Base-by-base conservation (phyloP, 2,888 invertebrate species). In the Torymus tubicola region DNA sequence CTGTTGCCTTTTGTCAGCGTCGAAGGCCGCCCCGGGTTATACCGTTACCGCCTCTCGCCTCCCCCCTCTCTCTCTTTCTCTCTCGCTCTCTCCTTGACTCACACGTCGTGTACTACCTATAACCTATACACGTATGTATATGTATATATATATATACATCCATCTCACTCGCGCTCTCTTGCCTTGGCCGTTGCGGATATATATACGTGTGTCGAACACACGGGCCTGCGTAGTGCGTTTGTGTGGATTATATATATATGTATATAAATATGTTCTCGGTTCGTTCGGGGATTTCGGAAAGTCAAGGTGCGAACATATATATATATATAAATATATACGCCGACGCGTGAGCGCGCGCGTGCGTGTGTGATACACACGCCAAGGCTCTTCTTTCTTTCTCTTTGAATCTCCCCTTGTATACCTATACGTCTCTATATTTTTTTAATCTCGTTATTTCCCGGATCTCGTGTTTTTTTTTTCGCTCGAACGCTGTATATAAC, bases 1-100 rank as follows among this genome's bases (percentile, higher is more conserved):
- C 31, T 31, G 53, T 53, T 75, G 85, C 84, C 86, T 87, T 86
- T 87, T 87, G 87, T 86, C 86, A 86, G 82, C 81, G 80, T 82
- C 85, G 87, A 89, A 89, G 89, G 88, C 87, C 88, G 86, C 84
- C 86, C 84, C 86, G 71, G 81, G 80, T 84, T 83, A 88, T 88
- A 87, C 88, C 87, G 88, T 88, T 88, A 88, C 83, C 84, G 69
- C 78, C 83, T 31, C 74, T 57, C 79, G 53, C n/a, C 61, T 63
- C 79, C 50, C 24, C 61, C 61, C 60, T 53, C 18, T 57, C 65
- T 67, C 1, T 79, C 42, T 16, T 42, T 64, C 24, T 31, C 11
- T 57, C 21, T 61, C 50, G 0, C 58, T 1, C 65, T 21, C 67
- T n/a, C 67, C 50, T 58, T 58, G 52, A 2, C 42, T n/a, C 67